Evolutionary conservation across 2,888 invertebrate genomes (phyloP), one percentile per base, ranked within the genome.

Genomic region (Ophioninae sp.): DNA sequence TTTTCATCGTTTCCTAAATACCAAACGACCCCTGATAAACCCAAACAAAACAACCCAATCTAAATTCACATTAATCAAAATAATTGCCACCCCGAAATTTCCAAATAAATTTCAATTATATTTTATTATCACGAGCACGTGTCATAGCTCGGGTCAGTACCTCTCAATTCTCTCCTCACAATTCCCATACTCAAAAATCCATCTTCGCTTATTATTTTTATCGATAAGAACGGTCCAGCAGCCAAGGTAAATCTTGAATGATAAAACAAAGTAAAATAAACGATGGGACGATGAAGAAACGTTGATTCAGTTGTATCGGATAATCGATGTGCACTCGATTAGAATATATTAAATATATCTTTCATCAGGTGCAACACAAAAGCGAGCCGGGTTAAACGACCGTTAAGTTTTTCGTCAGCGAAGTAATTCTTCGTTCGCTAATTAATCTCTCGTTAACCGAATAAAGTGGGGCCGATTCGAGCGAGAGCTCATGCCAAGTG

Each of bases 381-480:
- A 41, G 83, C 44, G 78, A 44, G 63, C 39, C 39, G 79, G 59
- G 20, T 67, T 68, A 75, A 68, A 63, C 71, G 79, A 69, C 75
- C 67, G 77, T 79, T 69, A 81, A 74, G 68, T 79, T 77, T 74
- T 59, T 79, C 77, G 77, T 80, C 73, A 59, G 79, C 84, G 87
- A 78, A 87, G 85, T 82, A 87, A 88, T 88, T 90, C 87, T 86
- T 79, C 88, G 83, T 82, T 86, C 86, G 88, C 88, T 89, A 90
- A 90, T 90, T 90, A 90, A 87, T 87, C 87, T 88, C 90, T 90
- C 90, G 88, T 90, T 90, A 90, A 87, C 81, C n/a, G 88, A 84
- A 86, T 84, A 79, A 81, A 82, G 83, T 73, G 81, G 80, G 61
- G 82, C 61, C 58, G 69, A 41, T 69, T 72, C 81, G 30, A 85